Percentiles rank a stretch among this genome's conserved stretches.
These are phyloP conservation scores for Indicator maculatus DNA, from an alignment of 2,113 vertebrate genomes.

Conservation along the genomic window DNA sequence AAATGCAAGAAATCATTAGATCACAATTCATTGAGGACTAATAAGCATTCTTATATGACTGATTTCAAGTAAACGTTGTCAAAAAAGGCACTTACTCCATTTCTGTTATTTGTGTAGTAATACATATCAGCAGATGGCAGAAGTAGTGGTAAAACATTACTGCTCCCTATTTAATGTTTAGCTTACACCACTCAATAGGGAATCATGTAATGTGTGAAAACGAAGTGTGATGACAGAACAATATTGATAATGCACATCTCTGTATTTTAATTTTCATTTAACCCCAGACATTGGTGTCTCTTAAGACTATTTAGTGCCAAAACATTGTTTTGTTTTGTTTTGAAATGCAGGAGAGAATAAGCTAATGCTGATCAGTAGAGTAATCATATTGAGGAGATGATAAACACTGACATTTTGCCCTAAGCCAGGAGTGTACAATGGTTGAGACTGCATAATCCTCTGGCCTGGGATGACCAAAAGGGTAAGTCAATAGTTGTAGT, in stretches of 20 bases:
- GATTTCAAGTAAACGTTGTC: neutral
- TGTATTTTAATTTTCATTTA: neutral
- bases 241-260: neutral
- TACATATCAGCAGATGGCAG: neutral
- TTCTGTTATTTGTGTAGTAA: neutral
- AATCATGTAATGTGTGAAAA: neutral
- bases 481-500: slow-evolving; percentile 61
- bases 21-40: neutral
- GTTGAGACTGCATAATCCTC: slow-evolving; percentile 47
- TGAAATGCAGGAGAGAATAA: slow-evolving; percentile 62
- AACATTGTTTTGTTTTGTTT: slow-evolving; percentile 30
- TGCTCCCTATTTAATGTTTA: neutral
- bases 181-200: too few species aligned
- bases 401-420: slow-evolving; percentile 54
- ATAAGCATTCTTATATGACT: neutral
- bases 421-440: slow-evolving; percentile 47
- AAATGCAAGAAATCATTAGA: neutral
- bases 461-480: slow-evolving; percentile 55
- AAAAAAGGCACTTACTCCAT: neutral
- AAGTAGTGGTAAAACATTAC: neutral
- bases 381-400: slow-evolving; percentile 58
- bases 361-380: slow-evolving; percentile 58
- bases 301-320: slow-evolving; percentile 5
- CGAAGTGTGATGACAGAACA: neutral
- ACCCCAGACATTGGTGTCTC: neutral